A percentile compares a stretch with the other conserved stretches of the same genome.
phyloP scores from a whole-genome alignment of 1,140 invertebrate species.

The Agrilus planipennis region DNA sequence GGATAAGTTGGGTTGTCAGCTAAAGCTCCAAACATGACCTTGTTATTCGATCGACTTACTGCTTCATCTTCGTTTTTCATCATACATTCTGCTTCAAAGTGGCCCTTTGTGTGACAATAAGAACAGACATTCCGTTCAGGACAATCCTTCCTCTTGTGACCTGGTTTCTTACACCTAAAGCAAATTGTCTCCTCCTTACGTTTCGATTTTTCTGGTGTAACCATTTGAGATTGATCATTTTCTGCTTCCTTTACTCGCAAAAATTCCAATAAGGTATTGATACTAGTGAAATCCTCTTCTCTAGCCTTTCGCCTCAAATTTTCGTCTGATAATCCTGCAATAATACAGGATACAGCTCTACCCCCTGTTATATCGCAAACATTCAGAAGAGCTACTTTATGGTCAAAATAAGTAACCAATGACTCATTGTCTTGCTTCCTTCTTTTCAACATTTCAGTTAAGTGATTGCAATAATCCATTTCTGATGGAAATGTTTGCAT shows the following conservation, averaged over 20 bases:
- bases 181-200: conserved; percentile 2
- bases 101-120: background rate
- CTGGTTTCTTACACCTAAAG: conserved; percentile 1
- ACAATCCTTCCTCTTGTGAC: background rate
- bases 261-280: conserved; percentile 7
- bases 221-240: background rate
- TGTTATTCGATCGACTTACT: background rate
- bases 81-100: no score
- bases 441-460: conserved; percentile 7
- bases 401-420: conserved; percentile 10
- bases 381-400: conserved; percentile 9
- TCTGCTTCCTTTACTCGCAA: conserved; percentile 4
- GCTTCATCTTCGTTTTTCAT: background rate
- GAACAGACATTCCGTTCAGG: conserved; percentile 1
- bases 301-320: conserved; percentile 3
- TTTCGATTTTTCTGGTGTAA: background rate
- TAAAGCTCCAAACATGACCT: conserved; percentile 3
- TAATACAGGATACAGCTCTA: conserved; percentile 11
- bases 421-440: conserved; percentile 7
- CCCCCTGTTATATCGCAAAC: conserved; percentile 8
- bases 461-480: conserved; percentile 6
- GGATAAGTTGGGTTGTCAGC: background rate
- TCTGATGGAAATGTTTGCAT: conserved; percentile 8
- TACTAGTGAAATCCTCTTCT: conserved; percentile 8
- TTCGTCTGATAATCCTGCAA: conserved; percentile 5